These are phyloP conservation scores for Drosophila insularis DNA, from an alignment of 1,140 invertebrate species.

Conservation along the genomic window DNA sequence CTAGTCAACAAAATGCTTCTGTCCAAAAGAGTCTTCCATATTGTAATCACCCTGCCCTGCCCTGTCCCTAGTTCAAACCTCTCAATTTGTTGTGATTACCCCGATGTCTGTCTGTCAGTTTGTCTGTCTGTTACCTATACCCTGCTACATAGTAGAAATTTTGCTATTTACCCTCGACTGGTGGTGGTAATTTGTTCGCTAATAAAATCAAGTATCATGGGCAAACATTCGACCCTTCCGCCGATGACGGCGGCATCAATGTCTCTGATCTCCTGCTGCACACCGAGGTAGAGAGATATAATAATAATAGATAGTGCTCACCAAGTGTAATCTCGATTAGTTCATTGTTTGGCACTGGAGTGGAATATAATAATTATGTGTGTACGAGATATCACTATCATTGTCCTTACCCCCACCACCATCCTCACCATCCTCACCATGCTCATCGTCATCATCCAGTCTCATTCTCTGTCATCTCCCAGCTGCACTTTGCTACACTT, in stretches of 20 bases:
- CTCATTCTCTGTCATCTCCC: conserved; percentile 21
- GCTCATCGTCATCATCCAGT: not conserved
- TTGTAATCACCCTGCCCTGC: conserved; percentile 7
- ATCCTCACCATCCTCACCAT: not conserved
- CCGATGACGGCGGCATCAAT: conserved; percentile 20
- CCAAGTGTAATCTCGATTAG: conserved; percentile 79
- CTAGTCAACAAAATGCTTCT: conserved; percentile 33
- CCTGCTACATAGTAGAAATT: conserved; percentile 27
- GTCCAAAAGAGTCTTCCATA: conserved; percentile 2
- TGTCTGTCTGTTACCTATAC: conserved; percentile 12
- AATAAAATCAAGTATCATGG: conserved; percentile 82
- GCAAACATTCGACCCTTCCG: conserved; percentile 53
- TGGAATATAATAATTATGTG: conserved; percentile 81
- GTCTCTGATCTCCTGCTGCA: conserved; percentile 39
- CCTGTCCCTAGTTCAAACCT: conserved; percentile 36
- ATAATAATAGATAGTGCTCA: conserved; percentile 57
- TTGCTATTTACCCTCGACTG: conserved; percentile 43
- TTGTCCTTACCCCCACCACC: not conserved
- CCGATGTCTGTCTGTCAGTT: conserved; percentile 31
- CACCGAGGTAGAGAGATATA: conserved; percentile 9
- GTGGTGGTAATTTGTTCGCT: conserved; percentile 78
- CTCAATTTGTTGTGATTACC: conserved; percentile 79
- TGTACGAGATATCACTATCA: conserved; percentile 37
- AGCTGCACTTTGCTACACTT: conserved; percentile 75
- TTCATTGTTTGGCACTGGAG: conserved; percentile 75